A percentile compares a stretch with the other conserved stretches of the same genome.
These are phyloP conservation scores for Anisognathus igniventris DNA, from an alignment of 2,797 vertebrate genomes.

Conservation along the genomic window DNA sequence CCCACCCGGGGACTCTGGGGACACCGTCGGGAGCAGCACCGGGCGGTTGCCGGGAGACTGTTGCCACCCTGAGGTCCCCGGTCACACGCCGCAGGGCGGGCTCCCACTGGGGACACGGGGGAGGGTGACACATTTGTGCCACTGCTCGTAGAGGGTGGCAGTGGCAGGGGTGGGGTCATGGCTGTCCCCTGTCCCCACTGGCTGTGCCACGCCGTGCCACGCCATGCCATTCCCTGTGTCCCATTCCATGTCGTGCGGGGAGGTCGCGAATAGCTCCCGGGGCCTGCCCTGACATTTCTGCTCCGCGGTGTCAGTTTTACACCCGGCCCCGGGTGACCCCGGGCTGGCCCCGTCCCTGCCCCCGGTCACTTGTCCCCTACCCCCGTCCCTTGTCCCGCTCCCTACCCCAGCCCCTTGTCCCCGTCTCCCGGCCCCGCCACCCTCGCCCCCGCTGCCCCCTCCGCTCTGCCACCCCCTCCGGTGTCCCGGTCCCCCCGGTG, in stretches of 20 bases:
- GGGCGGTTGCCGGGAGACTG: neutral
- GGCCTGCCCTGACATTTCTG: constrained; percentile 20
- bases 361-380: neutral
- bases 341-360: neutral
- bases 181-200: neutral
- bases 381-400: too few relatives aligned
- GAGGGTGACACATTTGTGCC: neutral
- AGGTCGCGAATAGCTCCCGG: neutral
- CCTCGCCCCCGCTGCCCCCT: neutral
- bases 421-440: neutral
- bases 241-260: neutral
- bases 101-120: neutral
- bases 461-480: neutral
- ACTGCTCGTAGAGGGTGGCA: neutral
- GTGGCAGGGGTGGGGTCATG: neutral
- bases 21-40: neutral
- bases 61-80: neutral
- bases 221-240: neutral
- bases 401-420: too few relatives aligned
- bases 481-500: neutral
- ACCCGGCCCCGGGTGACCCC: neutral
- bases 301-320: constrained; percentile 27
- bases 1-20: neutral
- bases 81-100: neutral
- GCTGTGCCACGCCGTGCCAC: neutral